Base-by-base conservation (phyloP, 92 coral and sea anemone genomes). In the Scolanthus callimorphus region DNA sequence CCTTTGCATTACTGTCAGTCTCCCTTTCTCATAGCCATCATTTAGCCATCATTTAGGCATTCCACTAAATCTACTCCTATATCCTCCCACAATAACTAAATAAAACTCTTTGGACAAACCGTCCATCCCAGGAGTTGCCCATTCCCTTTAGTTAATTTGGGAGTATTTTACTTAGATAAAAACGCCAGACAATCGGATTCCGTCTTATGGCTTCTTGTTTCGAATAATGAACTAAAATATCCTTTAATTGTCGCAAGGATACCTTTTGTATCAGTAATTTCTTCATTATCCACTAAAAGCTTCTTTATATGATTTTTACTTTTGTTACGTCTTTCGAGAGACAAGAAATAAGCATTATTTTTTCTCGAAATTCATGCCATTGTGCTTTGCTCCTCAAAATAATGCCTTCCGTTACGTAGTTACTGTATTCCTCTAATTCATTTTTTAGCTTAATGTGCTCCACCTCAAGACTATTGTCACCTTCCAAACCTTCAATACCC, bases 331-430 rank as follows among this genome's bases (percentile, higher is more conserved):
- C n/a, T n/a, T n/a, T 37, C 24, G 21, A 69, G 37, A 17, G 55
- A 17, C 8, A 67, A 27, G 43, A 67, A 67, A 27, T 38, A 67
- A 27, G 13, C 27, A 12, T 47, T 61, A 46, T 63, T 27, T 69
- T n/a, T n/a, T 69, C 76, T 2, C 58, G 66, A 15, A 19, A 48
- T 45, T 69, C 67, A 69, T 69, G 51, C 76, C 76, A 58, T 1
- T 44, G 15, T 2, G 31, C 65, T 24, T 43, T 69, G 15, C 57
- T 57, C 26, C 76, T 29, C 12, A 69, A 2, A 3, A 69, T 69
- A 1, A 57, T 2, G n/a, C 76, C 67, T 11, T 69, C 58, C 27
- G 58, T 69, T 12, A 44, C 53, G 17, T 69, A 34, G 25, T 26
- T 58, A 23, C 45, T 19, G 1, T 8, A 15, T 15, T 45, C 17